A percentile compares a stretch with the other conserved stretches of the same genome.
Evolutionary conservation across 1,140 invertebrate species (phyloP).

Genomic region (Teleopsis dalmanni): DNA sequence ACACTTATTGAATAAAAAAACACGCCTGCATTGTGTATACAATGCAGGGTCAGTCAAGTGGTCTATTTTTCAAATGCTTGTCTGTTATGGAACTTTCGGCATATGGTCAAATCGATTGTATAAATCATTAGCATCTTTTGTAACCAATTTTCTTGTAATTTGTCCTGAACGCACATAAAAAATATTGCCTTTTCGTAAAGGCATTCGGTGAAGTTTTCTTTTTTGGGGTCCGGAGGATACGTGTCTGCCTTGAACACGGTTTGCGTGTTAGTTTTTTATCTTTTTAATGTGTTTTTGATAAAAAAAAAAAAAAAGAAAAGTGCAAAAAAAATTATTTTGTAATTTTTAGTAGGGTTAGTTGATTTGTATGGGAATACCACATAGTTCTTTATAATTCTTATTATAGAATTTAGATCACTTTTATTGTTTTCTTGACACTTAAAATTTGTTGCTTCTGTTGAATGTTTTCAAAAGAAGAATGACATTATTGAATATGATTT

Average conservation of each 20-base stretch:
- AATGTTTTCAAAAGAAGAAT: background rate
- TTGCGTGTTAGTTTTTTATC: slow-evolving; percentile 24
- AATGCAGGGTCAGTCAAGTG: background rate
- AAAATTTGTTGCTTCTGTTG: slow-evolving; percentile 5
- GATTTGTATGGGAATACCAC: background rate
- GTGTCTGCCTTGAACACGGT: too few relatives aligned
- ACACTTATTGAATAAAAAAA: slow-evolving; percentile 3
- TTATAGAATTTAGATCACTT: background rate
- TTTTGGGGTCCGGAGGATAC: too few relatives aligned
- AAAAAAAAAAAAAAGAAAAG: too few relatives aligned
- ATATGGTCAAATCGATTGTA: slow-evolving; percentile 44
- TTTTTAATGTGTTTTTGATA: slow-evolving; percentile 42
- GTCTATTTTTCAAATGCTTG: background rate
- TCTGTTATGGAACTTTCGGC: slow-evolving; percentile 5
- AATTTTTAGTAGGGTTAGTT: background rate
- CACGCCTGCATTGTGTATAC: background rate
- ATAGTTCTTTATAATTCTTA: background rate
- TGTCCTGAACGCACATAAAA: background rate
- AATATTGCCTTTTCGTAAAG: background rate
- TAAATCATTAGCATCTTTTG: slow-evolving; percentile 45
- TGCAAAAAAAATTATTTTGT: slow-evolving; percentile 11
- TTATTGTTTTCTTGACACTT: slow-evolving; percentile 7
- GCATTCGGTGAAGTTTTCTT: background rate
- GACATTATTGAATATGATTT: background rate
- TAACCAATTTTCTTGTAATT: slow-evolving; percentile 36